Percentiles rank a stretch among this genome's conserved stretches.
phyloP scores from a whole-genome alignment of 2,113 vertebrate species.

The Tragelaphus buxtoni region DNA sequence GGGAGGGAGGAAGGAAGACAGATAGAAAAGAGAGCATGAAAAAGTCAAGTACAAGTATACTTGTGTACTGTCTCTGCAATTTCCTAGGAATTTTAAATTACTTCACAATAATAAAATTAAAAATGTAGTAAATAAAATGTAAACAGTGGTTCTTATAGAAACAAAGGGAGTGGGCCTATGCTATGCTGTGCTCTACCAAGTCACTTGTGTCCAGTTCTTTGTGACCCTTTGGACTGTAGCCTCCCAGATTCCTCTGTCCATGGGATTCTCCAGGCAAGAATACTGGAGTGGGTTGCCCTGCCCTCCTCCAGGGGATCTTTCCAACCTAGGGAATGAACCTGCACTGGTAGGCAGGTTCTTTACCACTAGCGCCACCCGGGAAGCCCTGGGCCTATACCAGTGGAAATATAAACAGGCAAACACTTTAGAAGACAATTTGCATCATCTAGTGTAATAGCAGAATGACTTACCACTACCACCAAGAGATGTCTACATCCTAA shows the following conservation, averaged over 20 bases:
- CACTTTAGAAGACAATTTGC: not conserved
- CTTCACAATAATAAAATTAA: not conserved
- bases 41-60: not conserved
- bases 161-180: not conserved
- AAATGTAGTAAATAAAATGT: not conserved
- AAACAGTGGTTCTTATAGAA: not conserved
- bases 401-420: not conserved
- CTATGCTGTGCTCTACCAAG: not conserved
- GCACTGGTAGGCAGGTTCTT: not conserved
- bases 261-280: not conserved
- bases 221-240: rapidly evolving
- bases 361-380: not conserved
- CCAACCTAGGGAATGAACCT: rapidly evolving
- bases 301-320: not conserved
- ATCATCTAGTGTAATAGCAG: not conserved
- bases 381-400: not conserved
- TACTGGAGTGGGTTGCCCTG: not conserved
- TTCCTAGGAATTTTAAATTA: not conserved
- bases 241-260: not conserved
- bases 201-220: not conserved
- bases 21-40: not conserved
- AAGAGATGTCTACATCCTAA: not conserved
- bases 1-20: not conserved
- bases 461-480: not conserved
- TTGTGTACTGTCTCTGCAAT: not conserved